Percentiles rank a stretch among this genome's conserved stretches.
Evolutionary conservation across 2,797 vertebrate species (phyloP).

Genomic region (Mareca strepera): DNA sequence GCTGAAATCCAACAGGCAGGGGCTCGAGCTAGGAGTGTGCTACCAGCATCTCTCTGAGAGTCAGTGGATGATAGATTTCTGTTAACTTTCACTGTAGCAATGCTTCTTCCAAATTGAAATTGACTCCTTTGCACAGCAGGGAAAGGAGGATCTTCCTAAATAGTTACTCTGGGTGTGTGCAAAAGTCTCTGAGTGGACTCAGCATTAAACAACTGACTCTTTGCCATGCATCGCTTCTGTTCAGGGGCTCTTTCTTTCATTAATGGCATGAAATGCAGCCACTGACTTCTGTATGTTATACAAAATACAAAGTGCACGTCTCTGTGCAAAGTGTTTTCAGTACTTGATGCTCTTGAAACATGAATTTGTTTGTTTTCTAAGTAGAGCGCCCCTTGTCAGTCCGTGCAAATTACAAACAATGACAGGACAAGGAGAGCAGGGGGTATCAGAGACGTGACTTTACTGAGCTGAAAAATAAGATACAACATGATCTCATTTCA

Average conservation of each 20-base stretch:
- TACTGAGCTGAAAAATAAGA: background rate
- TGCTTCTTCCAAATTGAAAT: background rate
- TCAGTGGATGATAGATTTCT: background rate
- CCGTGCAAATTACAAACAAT: background rate
- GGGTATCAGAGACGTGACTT: background rate
- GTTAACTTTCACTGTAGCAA: background rate
- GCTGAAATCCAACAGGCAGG: background rate
- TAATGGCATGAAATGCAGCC: background rate
- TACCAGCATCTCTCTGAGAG: background rate
- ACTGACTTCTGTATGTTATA: background rate
- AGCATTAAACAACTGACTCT: background rate
- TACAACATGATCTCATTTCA: background rate
- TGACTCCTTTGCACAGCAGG: background rate
- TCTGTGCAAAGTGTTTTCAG: background rate
- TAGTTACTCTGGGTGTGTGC: background rate
- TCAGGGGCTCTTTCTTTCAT: background rate
- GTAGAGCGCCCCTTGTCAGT: background rate
- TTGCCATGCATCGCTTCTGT: rapidly evolving
- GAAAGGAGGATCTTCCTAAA: background rate
- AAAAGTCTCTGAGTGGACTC: background rate
- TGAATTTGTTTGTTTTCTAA: background rate
- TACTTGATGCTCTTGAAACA: background rate
- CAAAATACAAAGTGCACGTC: background rate
- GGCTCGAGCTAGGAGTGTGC: background rate
- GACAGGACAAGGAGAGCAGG: background rate